Conservation (phyloP, 2,888 invertebrate genomes). For the Lasioglossum villosulum region DNA sequence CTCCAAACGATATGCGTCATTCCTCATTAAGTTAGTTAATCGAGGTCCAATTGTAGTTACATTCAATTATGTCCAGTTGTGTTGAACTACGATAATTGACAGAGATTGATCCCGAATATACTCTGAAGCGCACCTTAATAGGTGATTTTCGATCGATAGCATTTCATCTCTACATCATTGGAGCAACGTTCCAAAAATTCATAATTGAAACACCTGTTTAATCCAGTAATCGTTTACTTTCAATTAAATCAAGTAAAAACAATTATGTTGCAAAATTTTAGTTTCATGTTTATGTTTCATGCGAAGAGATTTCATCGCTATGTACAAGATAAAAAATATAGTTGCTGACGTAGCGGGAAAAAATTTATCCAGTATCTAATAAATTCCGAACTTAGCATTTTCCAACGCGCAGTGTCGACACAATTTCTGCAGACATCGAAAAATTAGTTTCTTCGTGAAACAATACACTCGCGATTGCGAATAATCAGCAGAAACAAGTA, state of each 20-base stretch:
- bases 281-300: too few relatives aligned
- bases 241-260: neutral
- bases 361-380: neutral
- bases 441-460: neutral
- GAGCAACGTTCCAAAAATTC: neutral
- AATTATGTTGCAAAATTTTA: neutral
- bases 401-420: neutral
- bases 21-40: constrained; percentile 15
- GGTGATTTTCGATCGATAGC: constrained; percentile 12
- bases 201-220: neutral
- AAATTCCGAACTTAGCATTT: neutral
- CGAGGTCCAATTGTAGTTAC: constrained; percentile 22
- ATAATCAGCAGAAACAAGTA: neutral
- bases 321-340: neutral
- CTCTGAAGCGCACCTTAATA: neutral
- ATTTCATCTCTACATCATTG: neutral
- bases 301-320: too few relatives aligned
- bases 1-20: neutral
- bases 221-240: neutral
- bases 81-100: constrained; percentile 28
- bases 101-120: constrained; percentile 23
- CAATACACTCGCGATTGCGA: constrained; percentile 2
- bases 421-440: neutral
- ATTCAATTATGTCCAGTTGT: constrained; percentile 13
- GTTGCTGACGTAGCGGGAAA: too few relatives aligned